A percentile compares a stretch with the other conserved stretches of the same genome.
These are phyloP conservation scores for Drosophila eugracilis DNA, from an alignment of 1,140 invertebrate species.

Conservation along the genomic window DNA sequence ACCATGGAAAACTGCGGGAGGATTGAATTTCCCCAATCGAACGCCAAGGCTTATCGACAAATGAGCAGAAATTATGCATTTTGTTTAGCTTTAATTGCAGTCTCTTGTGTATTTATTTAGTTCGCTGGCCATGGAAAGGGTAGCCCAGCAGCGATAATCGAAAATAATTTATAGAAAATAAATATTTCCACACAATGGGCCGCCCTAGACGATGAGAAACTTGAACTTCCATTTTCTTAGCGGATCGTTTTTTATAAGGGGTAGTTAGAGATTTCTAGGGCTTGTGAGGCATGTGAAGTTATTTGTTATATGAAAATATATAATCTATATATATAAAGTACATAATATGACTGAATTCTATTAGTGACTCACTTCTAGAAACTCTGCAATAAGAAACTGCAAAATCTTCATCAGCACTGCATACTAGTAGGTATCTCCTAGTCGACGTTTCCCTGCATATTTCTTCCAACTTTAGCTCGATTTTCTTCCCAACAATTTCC, in stretches of 20 bases:
- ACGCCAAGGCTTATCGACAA: slow-evolving; percentile 59
- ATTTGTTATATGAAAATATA: no score
- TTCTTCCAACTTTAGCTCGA: slow-evolving; percentile 19
- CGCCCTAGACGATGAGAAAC: slow-evolving; percentile 65
- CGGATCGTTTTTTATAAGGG: slow-evolving; percentile 32
- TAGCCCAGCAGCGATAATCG: slow-evolving; percentile 55
- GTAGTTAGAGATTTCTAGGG: neutral
- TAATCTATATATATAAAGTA: no score
- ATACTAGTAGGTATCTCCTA: neutral
- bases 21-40: slow-evolving; percentile 5
- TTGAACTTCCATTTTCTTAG: slow-evolving; percentile 51
- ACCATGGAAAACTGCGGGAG: slow-evolving; percentile 9
- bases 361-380: no score
- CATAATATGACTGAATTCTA: no score
- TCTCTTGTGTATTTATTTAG: slow-evolving; percentile 58
- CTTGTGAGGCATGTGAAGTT: neutral
- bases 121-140: slow-evolving; percentile 1
- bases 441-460: slow-evolving; percentile 2
- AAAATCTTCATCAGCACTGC: neutral
- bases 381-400: no score
- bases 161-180: slow-evolving; percentile 83
- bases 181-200: slow-evolving; percentile 74
- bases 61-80: slow-evolving; percentile 78
- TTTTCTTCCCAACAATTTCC: slow-evolving; percentile 38
- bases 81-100: slow-evolving; percentile 78